Conservation (phyloP, 2,888 invertebrate species). For the Rhagium mordax region DNA sequence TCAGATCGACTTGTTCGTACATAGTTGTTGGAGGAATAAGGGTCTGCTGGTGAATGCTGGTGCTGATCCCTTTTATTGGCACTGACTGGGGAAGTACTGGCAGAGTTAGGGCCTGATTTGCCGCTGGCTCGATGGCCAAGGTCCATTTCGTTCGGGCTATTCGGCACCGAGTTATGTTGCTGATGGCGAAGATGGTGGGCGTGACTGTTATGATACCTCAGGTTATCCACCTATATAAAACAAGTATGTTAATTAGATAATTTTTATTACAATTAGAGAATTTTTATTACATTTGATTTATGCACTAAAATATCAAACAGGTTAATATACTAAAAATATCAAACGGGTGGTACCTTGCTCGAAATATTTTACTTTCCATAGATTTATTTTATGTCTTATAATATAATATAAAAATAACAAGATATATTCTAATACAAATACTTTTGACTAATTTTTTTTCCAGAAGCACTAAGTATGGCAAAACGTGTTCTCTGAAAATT, state of each 20-base stretch:
- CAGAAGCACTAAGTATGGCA: too few species aligned
- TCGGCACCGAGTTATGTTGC: conserved; percentile 78
- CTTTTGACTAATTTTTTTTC: too few species aligned
- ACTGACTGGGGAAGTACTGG: conserved; percentile 73
- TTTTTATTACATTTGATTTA: not conserved
- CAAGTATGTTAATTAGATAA: not conserved
- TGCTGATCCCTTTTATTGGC: conserved; percentile 71
- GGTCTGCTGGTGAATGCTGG: conserved; percentile 55
- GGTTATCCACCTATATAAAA: conserved; percentile 59
- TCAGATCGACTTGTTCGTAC: conserved; percentile 89
- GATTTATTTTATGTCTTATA: too few species aligned
- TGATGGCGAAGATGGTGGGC: conserved; percentile 67
- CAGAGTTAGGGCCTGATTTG: conserved; percentile 71
- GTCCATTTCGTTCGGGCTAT: conserved; percentile 79
- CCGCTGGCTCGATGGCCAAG: conserved; percentile 70
- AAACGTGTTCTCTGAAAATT: too few species aligned
- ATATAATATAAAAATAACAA: too few species aligned
- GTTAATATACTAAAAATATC: too few species aligned
- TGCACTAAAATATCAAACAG: not conserved
- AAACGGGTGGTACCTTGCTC: too few species aligned
- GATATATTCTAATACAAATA: too few species aligned
- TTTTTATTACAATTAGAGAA: not conserved
- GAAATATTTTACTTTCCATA: too few species aligned
- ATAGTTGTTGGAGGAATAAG: conserved; percentile 67
- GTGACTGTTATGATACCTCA: conserved; percentile 73